Base-by-base conservation (phyloP, 1,140 invertebrate species). In the Atopsyche davidsoni region DNA sequence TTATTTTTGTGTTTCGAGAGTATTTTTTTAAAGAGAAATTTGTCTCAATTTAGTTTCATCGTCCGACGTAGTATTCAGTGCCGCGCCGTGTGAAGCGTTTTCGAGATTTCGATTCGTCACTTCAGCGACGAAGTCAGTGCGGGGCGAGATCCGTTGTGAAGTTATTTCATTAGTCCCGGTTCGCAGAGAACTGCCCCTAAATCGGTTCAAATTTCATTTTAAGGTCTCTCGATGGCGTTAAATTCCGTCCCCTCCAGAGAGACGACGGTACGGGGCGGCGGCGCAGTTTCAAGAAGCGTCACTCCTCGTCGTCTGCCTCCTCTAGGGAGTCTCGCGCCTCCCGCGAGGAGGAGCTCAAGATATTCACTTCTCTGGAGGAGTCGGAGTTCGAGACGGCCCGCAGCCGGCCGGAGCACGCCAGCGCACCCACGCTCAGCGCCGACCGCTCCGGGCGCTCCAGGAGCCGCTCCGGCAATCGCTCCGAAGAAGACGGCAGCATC, bases 321-420 rank as follows among this genome's bases (percentile, higher is more conserved):
- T 78, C 76, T 18, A 67, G 63, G 51, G 75, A 77, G 4, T 78
- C 68, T 0, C 44, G 66, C 44, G 76, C 75, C 32, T 75, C 73
- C 14, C 73, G 76, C 14, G 77, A 79, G 49, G 76, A 79, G 53
- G 77, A 79, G 61, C 61, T 79, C 16, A 74, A 75, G 61, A 75
- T 75, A 65, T 78, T 79, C 49, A 79, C 76, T 41, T 78, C 76
- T 31, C 66, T 79, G 43, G 77, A 79, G 60, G 75, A 78, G 62
- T 72, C 73, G 49, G 77, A 79, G 54, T 71, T 77, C 46, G 67
- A 69, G 60, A 53, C 32, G 0, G 63, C 59, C 55, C 59, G 51
- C 42, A 60, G 62, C 59, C 39, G 49, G 59, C 48, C 58, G 41
- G 42, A 35, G 13, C 62, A 57, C 49, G 69, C 63, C 55, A 74